phyloP scores from a whole-genome alignment of 2,113 vertebrate genomes.

The Prolemur simus region DNA sequence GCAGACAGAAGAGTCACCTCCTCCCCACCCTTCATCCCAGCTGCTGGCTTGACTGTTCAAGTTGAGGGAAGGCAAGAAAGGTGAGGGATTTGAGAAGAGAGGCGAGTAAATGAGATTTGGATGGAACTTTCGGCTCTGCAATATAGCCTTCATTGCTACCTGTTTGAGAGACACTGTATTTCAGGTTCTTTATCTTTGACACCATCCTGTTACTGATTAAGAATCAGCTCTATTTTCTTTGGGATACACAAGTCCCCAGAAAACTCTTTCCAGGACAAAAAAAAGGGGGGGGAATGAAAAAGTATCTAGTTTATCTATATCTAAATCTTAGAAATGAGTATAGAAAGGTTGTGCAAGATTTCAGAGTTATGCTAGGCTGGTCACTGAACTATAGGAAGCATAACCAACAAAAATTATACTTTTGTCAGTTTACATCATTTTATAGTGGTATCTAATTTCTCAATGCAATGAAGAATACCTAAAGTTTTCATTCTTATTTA shows the following conservation, averaged over 20 bases:
- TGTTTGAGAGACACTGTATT: neutral
- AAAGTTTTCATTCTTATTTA: neutral
- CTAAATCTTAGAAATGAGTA: neutral
- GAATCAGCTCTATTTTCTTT: neutral
- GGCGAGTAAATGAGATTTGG: neutral
- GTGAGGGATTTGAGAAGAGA: neutral
- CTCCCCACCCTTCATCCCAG: rapidly evolving
- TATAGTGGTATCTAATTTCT: neutral
- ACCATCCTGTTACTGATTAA: neutral
- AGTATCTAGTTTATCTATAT: neutral
- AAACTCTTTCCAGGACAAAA: neutral
- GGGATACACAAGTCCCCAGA: neutral
- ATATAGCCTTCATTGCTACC: no score
- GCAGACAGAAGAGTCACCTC: neutral
- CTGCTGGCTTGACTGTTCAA: neutral
- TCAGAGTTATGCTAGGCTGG: neutral
- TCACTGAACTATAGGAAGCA: neutral
- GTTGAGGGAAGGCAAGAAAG: neutral
- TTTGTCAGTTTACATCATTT: neutral
- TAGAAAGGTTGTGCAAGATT: neutral
- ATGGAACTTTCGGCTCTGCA: neutral
- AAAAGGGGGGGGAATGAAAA: neutral
- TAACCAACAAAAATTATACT: neutral
- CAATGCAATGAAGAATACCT: neutral
- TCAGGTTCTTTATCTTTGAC: neutral